These are phyloP conservation scores for Philaethria dido DNA, from an alignment of 2,888 invertebrate species.

Conservation along the genomic window DNA sequence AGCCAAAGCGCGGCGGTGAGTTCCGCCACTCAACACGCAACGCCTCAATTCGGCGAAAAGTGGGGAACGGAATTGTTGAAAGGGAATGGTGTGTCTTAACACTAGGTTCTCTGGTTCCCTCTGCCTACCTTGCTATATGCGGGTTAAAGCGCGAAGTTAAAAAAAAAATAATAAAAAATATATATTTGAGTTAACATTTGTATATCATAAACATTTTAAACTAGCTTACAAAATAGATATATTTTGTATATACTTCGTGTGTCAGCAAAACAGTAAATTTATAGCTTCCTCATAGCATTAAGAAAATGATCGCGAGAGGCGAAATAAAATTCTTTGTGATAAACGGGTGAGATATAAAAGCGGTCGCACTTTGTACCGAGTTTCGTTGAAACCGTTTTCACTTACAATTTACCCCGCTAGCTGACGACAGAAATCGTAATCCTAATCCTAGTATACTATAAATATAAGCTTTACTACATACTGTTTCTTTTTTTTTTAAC, in stretches of 20 bases:
- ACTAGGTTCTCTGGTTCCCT: no score
- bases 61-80: no score
- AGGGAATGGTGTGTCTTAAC: no score
- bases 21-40: no score
- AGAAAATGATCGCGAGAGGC: slow-evolving; percentile 13
- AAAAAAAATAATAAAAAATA: no score
- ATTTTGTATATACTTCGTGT: not conserved
- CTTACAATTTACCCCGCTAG: slow-evolving; percentile 17
- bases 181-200: no score
- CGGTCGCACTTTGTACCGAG: slow-evolving; percentile 7
- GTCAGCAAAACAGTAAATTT: slow-evolving; percentile 11
- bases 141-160: not conserved
- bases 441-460: slow-evolving; percentile 8
- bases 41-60: no score
- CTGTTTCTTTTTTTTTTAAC: no score
- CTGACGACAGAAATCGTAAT: not conserved
- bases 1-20: no score
- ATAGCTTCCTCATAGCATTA: slow-evolving; percentile 25
- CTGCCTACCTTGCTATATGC: no score
- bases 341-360: slow-evolving; percentile 21
- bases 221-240: not conserved
- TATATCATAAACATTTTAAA: not conserved
- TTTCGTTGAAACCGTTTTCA: slow-evolving; percentile 20
- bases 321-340: slow-evolving; percentile 20
- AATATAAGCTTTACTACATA: not conserved